Conservation (phyloP, 2,797 vertebrate species). For the Danio kyathit region DNA sequence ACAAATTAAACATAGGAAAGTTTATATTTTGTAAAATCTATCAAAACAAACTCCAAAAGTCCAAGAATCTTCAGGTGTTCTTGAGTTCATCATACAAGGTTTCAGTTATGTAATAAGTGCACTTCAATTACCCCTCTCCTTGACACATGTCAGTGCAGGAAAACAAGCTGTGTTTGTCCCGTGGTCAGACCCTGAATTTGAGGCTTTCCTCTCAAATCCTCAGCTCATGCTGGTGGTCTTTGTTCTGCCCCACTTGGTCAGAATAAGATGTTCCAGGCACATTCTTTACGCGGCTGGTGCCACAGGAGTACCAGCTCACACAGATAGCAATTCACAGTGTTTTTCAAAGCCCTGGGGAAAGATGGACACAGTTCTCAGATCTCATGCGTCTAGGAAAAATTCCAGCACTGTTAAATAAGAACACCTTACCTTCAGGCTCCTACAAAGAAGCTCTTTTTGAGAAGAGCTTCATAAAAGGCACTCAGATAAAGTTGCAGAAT, state of each 20-base stretch:
- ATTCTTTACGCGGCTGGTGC: slow-evolving; percentile 65
- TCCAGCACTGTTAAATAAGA: slow-evolving; percentile 27
- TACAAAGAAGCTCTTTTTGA: slow-evolving; percentile 26
- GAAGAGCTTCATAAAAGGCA: slow-evolving; percentile 9
- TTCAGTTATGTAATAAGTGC: slow-evolving; percentile 65
- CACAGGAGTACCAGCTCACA: slow-evolving; percentile 42
- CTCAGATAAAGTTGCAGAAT: slow-evolving; percentile 18
- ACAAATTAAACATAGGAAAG: neutral
- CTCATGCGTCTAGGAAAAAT: slow-evolving; percentile 1
- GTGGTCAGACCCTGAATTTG: slow-evolving; percentile 59
- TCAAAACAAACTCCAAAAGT: neutral
- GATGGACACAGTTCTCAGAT: slow-evolving; percentile 21
- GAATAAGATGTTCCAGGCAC: slow-evolving; percentile 65
- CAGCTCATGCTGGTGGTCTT: slow-evolving; percentile 67
- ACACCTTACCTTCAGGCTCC: neutral
- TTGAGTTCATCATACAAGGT: neutral
- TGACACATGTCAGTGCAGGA: neutral
- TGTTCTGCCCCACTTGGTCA: slow-evolving; percentile 59
- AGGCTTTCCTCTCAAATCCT: slow-evolving; percentile 67
- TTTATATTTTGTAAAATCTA: neutral
- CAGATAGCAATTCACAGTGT: slow-evolving; percentile 17
- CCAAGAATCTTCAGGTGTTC: neutral
- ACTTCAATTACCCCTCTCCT: slow-evolving; percentile 31
- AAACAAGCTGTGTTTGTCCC: slow-evolving; percentile 60
- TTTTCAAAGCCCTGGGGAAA: slow-evolving; percentile 26